phyloP scores from a whole-genome alignment of 1,140 invertebrate genomes.

The Caenorhabditis briggsae region DNA sequence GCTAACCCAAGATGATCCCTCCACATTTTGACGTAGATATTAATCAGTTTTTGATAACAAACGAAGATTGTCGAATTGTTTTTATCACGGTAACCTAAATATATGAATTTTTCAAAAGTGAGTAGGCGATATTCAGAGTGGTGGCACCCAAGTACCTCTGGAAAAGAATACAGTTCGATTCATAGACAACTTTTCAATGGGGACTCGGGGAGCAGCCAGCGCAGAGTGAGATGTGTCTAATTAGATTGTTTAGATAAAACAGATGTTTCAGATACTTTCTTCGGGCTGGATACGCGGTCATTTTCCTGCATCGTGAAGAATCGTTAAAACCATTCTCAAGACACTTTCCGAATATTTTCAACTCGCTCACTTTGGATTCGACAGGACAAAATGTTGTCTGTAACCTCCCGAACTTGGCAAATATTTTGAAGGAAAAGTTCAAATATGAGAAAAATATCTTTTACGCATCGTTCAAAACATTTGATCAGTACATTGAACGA shows the following conservation, averaged over 20 bases:
- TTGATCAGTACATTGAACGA: conserved; percentile 94
- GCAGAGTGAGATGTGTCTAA: conserved; percentile 83
- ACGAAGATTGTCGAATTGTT: conserved; percentile 52
- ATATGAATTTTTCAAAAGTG: not conserved
- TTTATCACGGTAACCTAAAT: conserved; percentile 64
- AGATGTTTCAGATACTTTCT: conserved; percentile 84
- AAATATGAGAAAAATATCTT: conserved; percentile 62
- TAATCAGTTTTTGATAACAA: conserved; percentile 33
- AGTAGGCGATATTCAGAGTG: conserved; percentile 82
- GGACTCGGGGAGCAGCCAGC: conserved; percentile 91
- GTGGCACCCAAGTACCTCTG: conserved; percentile 94
- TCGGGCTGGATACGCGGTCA: conserved; percentile 82
- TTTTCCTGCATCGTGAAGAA: conserved; percentile 83
- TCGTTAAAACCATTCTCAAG: conserved; percentile 90
- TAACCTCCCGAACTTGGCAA: conserved; percentile 61
- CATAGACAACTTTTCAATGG: conserved; percentile 98
- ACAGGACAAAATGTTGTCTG: conserved; percentile 59
- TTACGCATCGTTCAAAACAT: conserved; percentile 79
- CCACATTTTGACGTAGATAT: not conserved
- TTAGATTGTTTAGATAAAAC: conserved; percentile 26
- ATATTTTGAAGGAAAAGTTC: conserved; percentile 59
- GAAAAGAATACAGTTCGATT: conserved; percentile 96
- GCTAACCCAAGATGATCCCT: not conserved
- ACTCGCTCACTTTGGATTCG: conserved; percentile 79
- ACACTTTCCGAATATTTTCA: conserved; percentile 88